phyloP scores from a whole-genome alignment of 2,113 vertebrate species.

The Alectura lathami region DNA sequence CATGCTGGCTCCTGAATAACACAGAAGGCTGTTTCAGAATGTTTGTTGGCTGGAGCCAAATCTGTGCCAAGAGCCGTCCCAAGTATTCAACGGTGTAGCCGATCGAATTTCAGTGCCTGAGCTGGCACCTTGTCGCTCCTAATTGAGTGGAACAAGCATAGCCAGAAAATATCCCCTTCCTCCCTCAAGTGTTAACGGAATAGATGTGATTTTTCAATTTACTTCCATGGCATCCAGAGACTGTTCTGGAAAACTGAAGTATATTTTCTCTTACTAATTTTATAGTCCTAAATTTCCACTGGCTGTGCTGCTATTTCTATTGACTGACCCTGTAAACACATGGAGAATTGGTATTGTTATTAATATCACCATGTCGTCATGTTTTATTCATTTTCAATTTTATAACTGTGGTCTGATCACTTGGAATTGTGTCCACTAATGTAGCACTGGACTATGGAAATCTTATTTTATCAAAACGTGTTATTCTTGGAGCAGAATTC shows the following conservation, averaged over 20 bases:
- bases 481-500: conserved; percentile 56
- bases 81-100: neutral
- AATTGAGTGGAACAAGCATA: neutral
- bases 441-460: conserved; percentile 8
- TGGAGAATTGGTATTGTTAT: conserved; percentile 10
- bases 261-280: conserved; percentile 25
- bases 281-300: conserved; percentile 3
- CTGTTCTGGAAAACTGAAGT: neutral
- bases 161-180: neutral
- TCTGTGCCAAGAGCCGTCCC: neutral
- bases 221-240: neutral
- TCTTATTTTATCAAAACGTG: conserved; percentile 35
- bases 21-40: neutral
- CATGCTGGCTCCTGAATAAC: neutral
- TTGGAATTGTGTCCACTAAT: neutral
- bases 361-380: conserved; percentile 20
- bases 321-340: conserved; percentile 22
- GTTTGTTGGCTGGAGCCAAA: neutral
- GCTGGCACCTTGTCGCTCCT: neutral
- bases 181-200: neutral
- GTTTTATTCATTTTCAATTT: conserved; percentile 43
- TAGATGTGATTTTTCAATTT: conserved; percentile 18
- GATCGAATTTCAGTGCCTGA: conserved; percentile 2
- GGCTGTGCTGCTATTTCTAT: conserved; percentile 6
- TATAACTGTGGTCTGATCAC: neutral